These are phyloP conservation scores for Ibidorhyncha struthersii DNA, from an alignment of 2,113 vertebrate species.

Conservation along the genomic window DNA sequence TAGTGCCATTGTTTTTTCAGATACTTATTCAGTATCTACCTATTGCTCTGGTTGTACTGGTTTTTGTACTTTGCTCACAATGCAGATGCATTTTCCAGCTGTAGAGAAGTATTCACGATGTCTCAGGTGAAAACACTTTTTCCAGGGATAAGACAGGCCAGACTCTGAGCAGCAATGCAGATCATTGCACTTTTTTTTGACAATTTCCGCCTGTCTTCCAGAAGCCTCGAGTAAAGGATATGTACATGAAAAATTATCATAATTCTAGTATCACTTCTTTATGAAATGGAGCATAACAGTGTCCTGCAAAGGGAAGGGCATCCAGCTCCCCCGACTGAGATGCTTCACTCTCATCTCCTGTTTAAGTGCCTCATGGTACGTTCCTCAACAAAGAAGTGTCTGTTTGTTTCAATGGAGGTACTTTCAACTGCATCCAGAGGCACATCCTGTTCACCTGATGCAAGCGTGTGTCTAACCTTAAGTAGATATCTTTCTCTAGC, in stretches of 20 bases:
- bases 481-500: not conserved
- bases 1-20: not conserved
- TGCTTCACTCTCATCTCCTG: not conserved
- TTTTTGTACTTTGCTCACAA: not conserved
- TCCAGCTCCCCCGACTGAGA: not conserved
- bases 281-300: not conserved
- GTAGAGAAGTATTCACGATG: not conserved
- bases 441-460: not conserved
- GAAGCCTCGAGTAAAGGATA: not conserved
- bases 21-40: not conserved
- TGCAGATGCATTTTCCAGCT: not conserved
- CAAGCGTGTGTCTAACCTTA: not conserved
- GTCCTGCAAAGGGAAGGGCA: not conserved
- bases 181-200: not conserved
- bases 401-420: not conserved
- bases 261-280: not conserved
- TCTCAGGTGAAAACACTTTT: not conserved
- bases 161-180: not conserved
- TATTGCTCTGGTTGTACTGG: not conserved
- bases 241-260: not conserved
- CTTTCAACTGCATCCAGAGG: not conserved
- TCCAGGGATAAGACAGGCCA: not conserved
- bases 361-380: not conserved
- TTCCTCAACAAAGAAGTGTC: not conserved
- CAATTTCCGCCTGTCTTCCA: not conserved